Evolutionary conservation across 2,888 invertebrate genomes (phyloP).

Genomic region (Coecobrya sp.): DNA sequence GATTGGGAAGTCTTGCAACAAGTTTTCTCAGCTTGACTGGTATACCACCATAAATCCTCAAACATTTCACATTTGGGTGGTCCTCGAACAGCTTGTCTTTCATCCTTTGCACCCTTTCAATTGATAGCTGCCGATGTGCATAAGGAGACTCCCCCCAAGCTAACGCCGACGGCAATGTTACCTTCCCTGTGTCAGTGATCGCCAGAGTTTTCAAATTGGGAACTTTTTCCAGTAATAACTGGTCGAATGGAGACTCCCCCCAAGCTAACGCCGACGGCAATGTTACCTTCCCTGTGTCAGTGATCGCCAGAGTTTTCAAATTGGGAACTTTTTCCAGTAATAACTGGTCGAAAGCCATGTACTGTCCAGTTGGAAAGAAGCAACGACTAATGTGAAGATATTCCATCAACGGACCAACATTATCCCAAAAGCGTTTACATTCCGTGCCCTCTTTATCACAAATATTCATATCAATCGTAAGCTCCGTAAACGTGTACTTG

Average conservation of each 20-base stretch:
- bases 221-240: neutral
- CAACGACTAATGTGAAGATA: neutral
- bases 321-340: neutral
- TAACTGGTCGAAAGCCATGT: conserved; percentile 14
- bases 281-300: neutral
- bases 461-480: neutral
- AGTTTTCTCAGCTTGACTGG: neutral
- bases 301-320: neutral
- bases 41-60: neutral
- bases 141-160: neutral
- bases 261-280: neutral
- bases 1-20: neutral
- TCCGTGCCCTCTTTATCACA: neutral
- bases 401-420: neutral
- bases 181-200: neutral
- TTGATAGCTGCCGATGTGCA: too few relatives aligned
- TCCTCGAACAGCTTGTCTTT: neutral
- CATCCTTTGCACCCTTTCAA: neutral
- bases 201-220: neutral
- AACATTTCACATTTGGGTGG: neutral
- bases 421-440: conserved; percentile 1
- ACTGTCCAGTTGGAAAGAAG: neutral
- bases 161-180: neutral
- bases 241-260: neutral
- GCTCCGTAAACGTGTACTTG: neutral